These are phyloP conservation scores for Lepisosteus osseus DNA, from an alignment of 2,113 vertebrate species.

Conservation along the genomic window DNA sequence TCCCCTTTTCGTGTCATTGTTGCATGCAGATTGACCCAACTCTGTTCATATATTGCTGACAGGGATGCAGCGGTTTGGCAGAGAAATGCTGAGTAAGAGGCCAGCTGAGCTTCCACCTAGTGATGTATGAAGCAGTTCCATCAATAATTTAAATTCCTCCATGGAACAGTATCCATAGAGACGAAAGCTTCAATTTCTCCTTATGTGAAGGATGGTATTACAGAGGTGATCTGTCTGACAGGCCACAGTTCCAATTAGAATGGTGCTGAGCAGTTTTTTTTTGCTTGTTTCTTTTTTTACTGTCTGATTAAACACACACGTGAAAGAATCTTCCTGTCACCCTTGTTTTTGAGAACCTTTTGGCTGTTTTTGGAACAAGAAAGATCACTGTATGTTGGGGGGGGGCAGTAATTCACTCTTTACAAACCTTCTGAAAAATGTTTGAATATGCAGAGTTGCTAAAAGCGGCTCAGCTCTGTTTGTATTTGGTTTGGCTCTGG, in stretches of 20 bases:
- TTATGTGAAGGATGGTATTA: neutral
- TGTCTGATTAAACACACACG: too few relatives aligned
- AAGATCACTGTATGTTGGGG: too few relatives aligned
- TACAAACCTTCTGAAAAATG: neutral
- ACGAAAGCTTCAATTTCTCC: slow-evolving; percentile 17
- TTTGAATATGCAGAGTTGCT: neutral
- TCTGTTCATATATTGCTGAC: slow-evolving; percentile 26
- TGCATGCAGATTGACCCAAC: neutral
- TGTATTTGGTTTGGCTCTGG: neutral
- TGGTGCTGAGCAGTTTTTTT: too few relatives aligned
- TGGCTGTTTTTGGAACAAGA: too few relatives aligned
- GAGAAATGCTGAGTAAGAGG: slow-evolving; percentile 66
- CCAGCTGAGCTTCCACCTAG: slow-evolving; percentile 40
- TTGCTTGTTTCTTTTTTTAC: neutral
- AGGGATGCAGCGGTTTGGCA: slow-evolving; percentile 41
- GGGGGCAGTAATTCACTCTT: too few relatives aligned
- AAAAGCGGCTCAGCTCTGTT: neutral
- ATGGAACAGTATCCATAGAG: slow-evolving; percentile 28
- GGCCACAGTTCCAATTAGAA: neutral
- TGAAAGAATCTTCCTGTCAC: too few relatives aligned
- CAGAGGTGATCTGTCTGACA: neutral
- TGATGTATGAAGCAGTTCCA: slow-evolving; percentile 58
- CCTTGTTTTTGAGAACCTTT: too few relatives aligned
- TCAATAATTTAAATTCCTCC: slow-evolving; percentile 66
- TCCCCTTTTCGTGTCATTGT: too few relatives aligned